These are phyloP conservation scores for Psix sp. DNA, from an alignment of 1,140 invertebrate species.

Conservation along the genomic window DNA sequence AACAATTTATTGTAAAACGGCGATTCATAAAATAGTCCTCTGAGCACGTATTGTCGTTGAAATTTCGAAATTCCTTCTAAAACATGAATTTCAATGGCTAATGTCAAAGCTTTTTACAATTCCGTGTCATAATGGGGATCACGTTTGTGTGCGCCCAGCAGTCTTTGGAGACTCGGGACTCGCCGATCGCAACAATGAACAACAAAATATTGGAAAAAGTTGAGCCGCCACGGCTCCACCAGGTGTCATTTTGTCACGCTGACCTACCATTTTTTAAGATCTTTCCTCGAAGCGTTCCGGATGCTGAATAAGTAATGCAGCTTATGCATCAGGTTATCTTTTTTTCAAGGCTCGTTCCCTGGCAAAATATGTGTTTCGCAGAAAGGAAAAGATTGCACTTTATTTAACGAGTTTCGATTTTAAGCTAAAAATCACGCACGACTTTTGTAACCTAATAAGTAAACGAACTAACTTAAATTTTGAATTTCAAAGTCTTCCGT, in stretches of 20 bases:
- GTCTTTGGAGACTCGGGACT: slow-evolving; percentile 11
- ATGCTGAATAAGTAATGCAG: slow-evolving; percentile 43
- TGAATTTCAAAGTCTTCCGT: slow-evolving; percentile 29
- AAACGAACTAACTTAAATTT: slow-evolving; percentile 24
- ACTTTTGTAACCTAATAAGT: slow-evolving; percentile 22
- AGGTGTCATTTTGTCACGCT: slow-evolving; percentile 53
- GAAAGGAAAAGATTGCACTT: neutral
- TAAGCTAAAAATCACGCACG: slow-evolving; percentile 29
- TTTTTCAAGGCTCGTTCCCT: slow-evolving; percentile 5
- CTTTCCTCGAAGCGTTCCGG: slow-evolving; percentile 35
- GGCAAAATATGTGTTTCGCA: too few relatives aligned
- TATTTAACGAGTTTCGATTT: slow-evolving; percentile 17
- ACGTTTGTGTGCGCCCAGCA: slow-evolving; percentile 2
- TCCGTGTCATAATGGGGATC: slow-evolving; percentile 28
- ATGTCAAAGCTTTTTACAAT: slow-evolving; percentile 23
- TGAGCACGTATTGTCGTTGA: slow-evolving; percentile 15
- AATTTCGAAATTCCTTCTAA: slow-evolving; percentile 25
- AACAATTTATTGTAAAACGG: slow-evolving; percentile 19
- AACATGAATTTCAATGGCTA: slow-evolving; percentile 36
- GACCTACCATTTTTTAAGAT: slow-evolving; percentile 25
- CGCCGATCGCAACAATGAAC: slow-evolving; percentile 37
- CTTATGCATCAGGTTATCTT: slow-evolving; percentile 35
- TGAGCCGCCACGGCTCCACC: slow-evolving; percentile 40
- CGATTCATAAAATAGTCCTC: slow-evolving; percentile 8
- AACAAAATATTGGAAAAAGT: slow-evolving; percentile 35